Base-by-base conservation (phyloP, 2,888 invertebrate genomes). In the Metalampra italica region DNA sequence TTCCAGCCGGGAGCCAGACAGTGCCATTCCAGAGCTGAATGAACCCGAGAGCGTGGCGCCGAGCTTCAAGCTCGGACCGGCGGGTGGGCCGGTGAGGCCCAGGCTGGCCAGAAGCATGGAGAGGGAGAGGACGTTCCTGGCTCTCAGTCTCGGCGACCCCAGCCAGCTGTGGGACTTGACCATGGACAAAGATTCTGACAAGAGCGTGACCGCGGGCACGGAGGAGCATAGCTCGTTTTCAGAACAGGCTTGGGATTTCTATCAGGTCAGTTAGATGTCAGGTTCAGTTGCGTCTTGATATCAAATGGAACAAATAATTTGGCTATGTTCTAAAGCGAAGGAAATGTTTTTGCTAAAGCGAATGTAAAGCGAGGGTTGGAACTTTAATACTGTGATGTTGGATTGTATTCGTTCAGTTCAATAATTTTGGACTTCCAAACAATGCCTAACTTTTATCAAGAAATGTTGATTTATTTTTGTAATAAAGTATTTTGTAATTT, bases 171-270 rank as follows among this genome's bases (percentile, higher is more conserved):
- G 87, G 86, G 86, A 89, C 55, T 61, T 86, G 15, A 78, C 78
- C 7, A 64, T 86, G 52, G 90, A 90, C 47, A 89, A 87, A 49
- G 90, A 90, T 55, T 90, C 90, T 0, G 90, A 90, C 60, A 90
- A 83, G 56, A 93, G 93, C 70, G 89, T 91, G 39, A 92, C 92
- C 0, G 91, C 91, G 9, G 91, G 92, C 22, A 92, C 92, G 0
- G 95, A 95, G 72, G 94, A 94, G 70, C 94, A 94, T 60, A 93
- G 94, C 68, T 96, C 95, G 69, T 93, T 96, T 76, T 96, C 96
- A 0, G 97, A 97, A 78, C 95, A 96, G 66, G 96, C 97, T 43
- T 98, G 98, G 98, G 98, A 98, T 82, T 96, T 95, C 82, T 98
- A 97, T 90, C 97, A 96, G 93, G 96, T 95, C 67, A 53, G 68